A percentile compares a stretch with the other conserved stretches of the same genome.
Conservation (phyloP, 2,113 vertebrate species). For the Gyps fulvus region DNA sequence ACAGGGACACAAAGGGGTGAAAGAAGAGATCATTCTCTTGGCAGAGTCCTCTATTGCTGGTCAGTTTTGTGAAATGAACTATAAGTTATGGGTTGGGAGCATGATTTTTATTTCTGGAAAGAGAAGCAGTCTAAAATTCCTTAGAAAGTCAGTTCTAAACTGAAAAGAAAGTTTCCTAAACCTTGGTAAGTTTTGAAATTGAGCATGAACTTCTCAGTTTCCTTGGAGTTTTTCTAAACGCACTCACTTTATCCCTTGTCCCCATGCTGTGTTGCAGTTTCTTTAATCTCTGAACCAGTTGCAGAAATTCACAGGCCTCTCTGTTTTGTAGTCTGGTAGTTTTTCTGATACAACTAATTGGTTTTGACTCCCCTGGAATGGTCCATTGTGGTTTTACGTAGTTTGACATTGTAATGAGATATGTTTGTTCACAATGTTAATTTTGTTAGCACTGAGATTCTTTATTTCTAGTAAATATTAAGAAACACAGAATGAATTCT, state of each 20-base stretch:
- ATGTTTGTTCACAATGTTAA: neutral
- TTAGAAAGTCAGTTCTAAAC: neutral
- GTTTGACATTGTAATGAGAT: slow-evolving; percentile 23
- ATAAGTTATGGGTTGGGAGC: neutral
- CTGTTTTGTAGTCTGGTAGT: slow-evolving; percentile 17
- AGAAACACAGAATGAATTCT: slow-evolving; percentile 40
- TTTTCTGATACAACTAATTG: slow-evolving; percentile 38
- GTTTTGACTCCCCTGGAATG: neutral
- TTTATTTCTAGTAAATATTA: slow-evolving; percentile 49
- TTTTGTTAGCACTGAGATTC: neutral
- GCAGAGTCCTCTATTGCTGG: neutral
- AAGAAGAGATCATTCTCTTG: neutral
- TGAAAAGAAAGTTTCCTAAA: neutral
- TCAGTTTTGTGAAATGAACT: neutral
- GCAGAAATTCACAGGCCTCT: neutral
- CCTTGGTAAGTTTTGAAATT: neutral
- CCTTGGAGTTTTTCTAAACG: neutral
- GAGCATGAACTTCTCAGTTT: neutral
- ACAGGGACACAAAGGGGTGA: neutral
- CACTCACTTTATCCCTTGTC: neutral
- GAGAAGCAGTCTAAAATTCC: neutral
- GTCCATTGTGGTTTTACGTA: neutral
- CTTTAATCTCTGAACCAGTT: neutral
- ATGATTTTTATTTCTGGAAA: neutral
- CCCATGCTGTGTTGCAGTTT: neutral